Percentiles rank a stretch among this genome's conserved stretches.
These are phyloP conservation scores for Sciurus carolinensis DNA, from an alignment of 2,797 vertebrate genomes.

Conservation along the genomic window DNA sequence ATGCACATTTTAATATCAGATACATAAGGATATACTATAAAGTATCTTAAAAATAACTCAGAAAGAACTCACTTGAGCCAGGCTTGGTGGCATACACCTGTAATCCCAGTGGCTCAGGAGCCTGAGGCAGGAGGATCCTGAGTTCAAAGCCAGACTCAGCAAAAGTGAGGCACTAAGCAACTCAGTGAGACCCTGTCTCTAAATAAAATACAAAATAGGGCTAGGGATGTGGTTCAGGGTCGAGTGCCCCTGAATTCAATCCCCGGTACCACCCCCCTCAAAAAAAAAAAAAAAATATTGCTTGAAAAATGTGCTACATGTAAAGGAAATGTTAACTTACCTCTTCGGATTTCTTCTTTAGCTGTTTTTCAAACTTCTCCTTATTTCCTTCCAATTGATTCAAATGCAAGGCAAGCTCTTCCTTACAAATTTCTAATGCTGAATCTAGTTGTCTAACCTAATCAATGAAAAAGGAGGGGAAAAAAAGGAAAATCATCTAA, in stretches of 20 bases:
- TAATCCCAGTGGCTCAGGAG: neutral
- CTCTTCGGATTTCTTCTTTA: constrained; percentile 92
- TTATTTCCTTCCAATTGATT: constrained; percentile 92
- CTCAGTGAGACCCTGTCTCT: neutral
- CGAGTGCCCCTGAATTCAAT: too few relatives aligned
- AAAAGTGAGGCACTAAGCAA: neutral
- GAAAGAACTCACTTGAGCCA: constrained; percentile 28
- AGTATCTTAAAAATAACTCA: constrained; percentile 53
- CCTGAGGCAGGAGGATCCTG: neutral
- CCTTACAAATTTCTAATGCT: constrained; percentile 91
- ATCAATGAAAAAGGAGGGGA: neutral
- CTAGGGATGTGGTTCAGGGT: too few relatives aligned
- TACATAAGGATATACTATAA: neutral
- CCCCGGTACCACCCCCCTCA: too few relatives aligned
- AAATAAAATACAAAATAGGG: too few relatives aligned
- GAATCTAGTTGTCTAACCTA: constrained; percentile 93
- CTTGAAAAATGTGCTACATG: constrained; percentile 14
- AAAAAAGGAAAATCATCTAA: constrained; percentile 29
- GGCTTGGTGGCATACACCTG: neutral
- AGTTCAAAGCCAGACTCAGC: neutral
- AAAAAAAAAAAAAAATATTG: constrained; percentile 47
- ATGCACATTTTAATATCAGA: neutral
- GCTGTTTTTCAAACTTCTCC: constrained; percentile 91
- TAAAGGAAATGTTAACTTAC: constrained; percentile 87
- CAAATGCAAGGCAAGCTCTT: constrained; percentile 92